phyloP scores from a whole-genome alignment of 2,888 invertebrate genomes.

The Fragum whitleyi region DNA sequence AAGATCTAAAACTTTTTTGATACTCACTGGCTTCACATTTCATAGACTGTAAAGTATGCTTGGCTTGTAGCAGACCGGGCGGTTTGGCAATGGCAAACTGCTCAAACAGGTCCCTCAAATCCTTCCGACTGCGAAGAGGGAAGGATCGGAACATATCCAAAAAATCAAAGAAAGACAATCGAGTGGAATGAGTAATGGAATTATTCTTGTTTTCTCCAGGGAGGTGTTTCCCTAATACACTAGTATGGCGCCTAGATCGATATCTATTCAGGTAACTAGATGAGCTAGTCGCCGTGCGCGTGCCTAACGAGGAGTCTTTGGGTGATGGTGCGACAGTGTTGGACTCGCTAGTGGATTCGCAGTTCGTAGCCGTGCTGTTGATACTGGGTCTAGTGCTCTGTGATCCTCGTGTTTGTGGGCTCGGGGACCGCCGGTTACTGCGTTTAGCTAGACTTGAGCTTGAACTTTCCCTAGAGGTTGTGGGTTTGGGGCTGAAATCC shows the following conservation, averaged over 20 bases:
- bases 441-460: constrained; percentile 52
- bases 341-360: constrained; percentile 74
- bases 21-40: constrained; percentile 76
- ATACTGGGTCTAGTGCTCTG: constrained; percentile 66
- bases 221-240: constrained; percentile 75
- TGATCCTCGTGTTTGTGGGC: constrained; percentile 66
- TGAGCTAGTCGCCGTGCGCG: constrained; percentile 64
- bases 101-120: constrained; percentile 94
- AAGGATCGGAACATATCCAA: constrained; percentile 95
- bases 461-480: constrained; percentile 44
- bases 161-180: constrained; percentile 95
- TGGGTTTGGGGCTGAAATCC: constrained; percentile 64
- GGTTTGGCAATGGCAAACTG: constrained; percentile 89
- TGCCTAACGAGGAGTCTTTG: constrained; percentile 30
- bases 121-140: constrained; percentile 94
- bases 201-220: constrained; percentile 75
- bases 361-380: constrained; percentile 59
- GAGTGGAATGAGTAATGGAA: constrained; percentile 93
- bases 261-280: constrained; percentile 79
- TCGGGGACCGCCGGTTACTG: constrained; percentile 58
- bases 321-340: constrained; percentile 65
- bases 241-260: constrained; percentile 74
- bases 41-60: constrained; percentile 53
- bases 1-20: too few species aligned
- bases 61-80: constrained; percentile 55